Percentiles rank a stretch among this genome's conserved stretches.
phyloP scores from a whole-genome alignment of 2,888 invertebrate species.

The Nipponacmea schrenckii region DNA sequence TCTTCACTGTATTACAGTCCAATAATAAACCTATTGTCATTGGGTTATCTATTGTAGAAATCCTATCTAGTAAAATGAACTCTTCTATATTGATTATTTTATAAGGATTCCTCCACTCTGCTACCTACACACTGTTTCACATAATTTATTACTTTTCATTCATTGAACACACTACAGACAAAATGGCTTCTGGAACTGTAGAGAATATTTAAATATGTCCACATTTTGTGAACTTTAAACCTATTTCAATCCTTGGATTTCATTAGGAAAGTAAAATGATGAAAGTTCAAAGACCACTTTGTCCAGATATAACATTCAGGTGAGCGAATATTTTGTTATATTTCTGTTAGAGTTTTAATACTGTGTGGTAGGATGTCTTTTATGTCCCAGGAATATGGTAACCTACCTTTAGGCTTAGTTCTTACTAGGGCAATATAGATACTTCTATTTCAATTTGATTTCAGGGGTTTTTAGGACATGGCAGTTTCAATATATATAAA shows the following conservation, averaged over 20 bases:
- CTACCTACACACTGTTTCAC: neutral
- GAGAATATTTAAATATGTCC: neutral
- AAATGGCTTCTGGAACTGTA: neutral
- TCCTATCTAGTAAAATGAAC: neutral
- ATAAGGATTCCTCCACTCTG: no score
- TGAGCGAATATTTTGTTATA: conserved; percentile 19
- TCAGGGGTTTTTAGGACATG: no score
- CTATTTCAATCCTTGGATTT: neutral
- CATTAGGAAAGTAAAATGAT: conserved; percentile 29
- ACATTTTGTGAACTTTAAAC: neutral
- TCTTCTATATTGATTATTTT: neutral
- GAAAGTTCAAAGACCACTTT: conserved; percentile 41
- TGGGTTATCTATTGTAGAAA: no score
- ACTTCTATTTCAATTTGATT: no score
- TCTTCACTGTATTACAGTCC: no score
- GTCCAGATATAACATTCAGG: conserved; percentile 51
- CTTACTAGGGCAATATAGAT: no score
- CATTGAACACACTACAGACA: neutral
- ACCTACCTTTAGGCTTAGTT: no score
- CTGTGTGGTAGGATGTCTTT: neutral
- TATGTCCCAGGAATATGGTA: neutral
- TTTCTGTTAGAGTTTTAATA: neutral
- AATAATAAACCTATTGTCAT: no score
- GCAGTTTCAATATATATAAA: no score
- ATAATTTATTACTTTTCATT: conserved; percentile 5